A percentile compares a stretch with the other conserved stretches of the same genome.
phyloP scores from a whole-genome alignment of 1,140 invertebrate genomes.

The Diabrotica undecimpunctata region DNA sequence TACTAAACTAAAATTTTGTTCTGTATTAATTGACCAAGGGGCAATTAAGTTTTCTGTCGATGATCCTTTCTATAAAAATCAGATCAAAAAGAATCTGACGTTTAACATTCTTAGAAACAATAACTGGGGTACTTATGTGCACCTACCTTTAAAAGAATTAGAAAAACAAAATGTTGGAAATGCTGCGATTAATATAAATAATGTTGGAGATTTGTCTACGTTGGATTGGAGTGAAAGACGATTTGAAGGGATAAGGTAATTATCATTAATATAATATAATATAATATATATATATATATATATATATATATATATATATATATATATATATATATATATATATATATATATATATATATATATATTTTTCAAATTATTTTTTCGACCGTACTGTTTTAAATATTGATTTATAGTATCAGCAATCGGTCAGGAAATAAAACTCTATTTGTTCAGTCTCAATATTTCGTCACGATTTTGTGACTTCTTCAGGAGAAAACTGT shows the following conservation, averaged over 20 bases:
- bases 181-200: slow-evolving; percentile 68
- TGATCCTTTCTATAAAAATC: slow-evolving; percentile 58
- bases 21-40: slow-evolving; percentile 61
- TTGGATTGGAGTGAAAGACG: slow-evolving; percentile 76
- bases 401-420: too few relatives aligned
- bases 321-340: too few relatives aligned
- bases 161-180: slow-evolving; percentile 40
- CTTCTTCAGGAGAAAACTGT: too few relatives aligned
- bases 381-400: too few relatives aligned
- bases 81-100: slow-evolving; percentile 59
- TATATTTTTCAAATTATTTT: too few relatives aligned
- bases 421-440: too few relatives aligned
- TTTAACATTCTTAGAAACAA: slow-evolving; percentile 62
- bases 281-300: too few relatives aligned
- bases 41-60: slow-evolving; percentile 59
- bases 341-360: too few relatives aligned
- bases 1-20: slow-evolving; percentile 64
- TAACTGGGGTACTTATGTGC: slow-evolving; percentile 61
- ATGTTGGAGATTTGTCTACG: slow-evolving; percentile 79
- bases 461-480: too few relatives aligned
- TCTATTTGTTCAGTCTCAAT: too few relatives aligned
- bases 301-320: too few relatives aligned
- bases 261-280: too few relatives aligned
- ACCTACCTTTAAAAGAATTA: slow-evolving; percentile 21
- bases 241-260: slow-evolving; percentile 10